Conservation (phyloP, 2,888 invertebrate species). For the Troides aeacus region DNA sequence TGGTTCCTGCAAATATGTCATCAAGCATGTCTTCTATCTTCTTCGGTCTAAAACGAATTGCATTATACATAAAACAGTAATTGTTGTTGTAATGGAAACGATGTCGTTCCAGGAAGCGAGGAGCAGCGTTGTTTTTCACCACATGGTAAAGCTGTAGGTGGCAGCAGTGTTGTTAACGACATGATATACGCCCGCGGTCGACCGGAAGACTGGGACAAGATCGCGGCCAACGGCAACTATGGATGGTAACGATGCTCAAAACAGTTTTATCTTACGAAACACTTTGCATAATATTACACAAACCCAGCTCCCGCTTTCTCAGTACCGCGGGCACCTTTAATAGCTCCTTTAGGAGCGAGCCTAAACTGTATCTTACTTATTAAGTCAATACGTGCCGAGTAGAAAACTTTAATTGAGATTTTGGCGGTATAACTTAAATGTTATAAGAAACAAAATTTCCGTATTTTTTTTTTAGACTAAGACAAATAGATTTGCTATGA, state of each 20-base stretch:
- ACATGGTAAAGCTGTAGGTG: slow-evolving; percentile 89
- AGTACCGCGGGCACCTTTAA: slow-evolving; percentile 16
- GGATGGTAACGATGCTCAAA: slow-evolving; percentile 80
- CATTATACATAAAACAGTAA: not conserved
- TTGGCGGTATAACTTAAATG: slow-evolving; percentile 1
- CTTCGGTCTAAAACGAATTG: not conserved
- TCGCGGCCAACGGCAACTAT: slow-evolving; percentile 83
- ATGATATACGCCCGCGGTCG: slow-evolving; percentile 91
- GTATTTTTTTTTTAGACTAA: not conserved
- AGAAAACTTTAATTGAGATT: slow-evolving; percentile 25
- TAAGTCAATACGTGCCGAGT: slow-evolving; percentile 22
- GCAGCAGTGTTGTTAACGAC: slow-evolving; percentile 90
- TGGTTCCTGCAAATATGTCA: not conserved
- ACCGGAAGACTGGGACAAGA: slow-evolving; percentile 84
- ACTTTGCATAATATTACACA: slow-evolving; percentile 28
- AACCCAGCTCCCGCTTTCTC: slow-evolving; percentile 1
- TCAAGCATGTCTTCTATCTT: not conserved
- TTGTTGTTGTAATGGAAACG: not conserved
- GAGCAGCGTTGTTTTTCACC: slow-evolving; percentile 84
- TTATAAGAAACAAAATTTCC: slow-evolving; percentile 14
- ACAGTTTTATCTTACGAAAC: slow-evolving; percentile 14
- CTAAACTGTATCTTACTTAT: slow-evolving; percentile 27
- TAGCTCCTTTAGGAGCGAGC: slow-evolving; percentile 16
- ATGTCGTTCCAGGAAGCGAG: slow-evolving; percentile 56
- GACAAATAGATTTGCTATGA: not conserved